Evolutionary conservation across 2,113 vertebrate genomes (phyloP).

Genomic region (Bubo scandiacus): DNA sequence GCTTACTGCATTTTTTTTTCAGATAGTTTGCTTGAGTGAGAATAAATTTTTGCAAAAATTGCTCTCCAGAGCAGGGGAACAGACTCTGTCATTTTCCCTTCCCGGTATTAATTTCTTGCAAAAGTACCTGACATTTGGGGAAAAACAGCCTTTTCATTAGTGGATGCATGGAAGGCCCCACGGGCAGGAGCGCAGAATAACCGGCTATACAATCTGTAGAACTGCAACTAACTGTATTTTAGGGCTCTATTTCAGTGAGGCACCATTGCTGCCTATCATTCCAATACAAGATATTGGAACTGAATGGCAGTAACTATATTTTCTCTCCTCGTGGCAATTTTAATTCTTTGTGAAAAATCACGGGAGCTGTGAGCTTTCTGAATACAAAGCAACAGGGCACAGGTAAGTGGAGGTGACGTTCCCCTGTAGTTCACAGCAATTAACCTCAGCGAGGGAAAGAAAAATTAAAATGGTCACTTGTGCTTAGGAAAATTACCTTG

Average conservation of each 20-base stretch:
- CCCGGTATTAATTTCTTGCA: not conserved
- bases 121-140: not conserved
- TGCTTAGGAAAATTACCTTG: not conserved
- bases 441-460: not conserved
- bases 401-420: not conserved
- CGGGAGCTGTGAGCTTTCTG: not conserved
- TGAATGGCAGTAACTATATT: not conserved
- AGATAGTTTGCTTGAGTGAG: not conserved
- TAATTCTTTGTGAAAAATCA: not conserved
- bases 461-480: not conserved
- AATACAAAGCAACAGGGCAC: not conserved
- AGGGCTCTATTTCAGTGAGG: not conserved
- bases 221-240: constrained; percentile 11
- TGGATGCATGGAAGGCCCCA: not conserved
- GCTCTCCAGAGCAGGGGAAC: not conserved
- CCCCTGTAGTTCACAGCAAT: not conserved
- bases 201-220: not conserved
- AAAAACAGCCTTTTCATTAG: not conserved
- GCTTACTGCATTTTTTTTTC: not conserved
- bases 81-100: not conserved
- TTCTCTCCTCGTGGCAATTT: not conserved
- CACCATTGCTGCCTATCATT: not conserved
- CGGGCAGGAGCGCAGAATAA: not conserved
- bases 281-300: not conserved
- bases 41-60: constrained; percentile 1